Base-by-base conservation (phyloP, 2,113 vertebrate genomes). In the Leptosomus discolor region DNA sequence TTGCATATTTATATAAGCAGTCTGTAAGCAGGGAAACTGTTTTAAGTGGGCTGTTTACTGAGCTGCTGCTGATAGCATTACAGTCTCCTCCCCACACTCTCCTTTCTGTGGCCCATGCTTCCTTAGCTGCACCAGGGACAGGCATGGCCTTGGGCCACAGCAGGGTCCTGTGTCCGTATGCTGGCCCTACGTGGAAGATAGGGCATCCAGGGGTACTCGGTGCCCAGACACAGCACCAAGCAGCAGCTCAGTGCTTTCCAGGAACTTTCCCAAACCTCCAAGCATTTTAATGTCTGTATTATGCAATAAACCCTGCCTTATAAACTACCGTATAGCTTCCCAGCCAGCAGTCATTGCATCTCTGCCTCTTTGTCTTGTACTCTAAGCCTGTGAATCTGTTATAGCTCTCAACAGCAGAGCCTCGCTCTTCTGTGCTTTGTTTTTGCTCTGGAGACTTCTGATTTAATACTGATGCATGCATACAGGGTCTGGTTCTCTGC, bases 131-230 rank as follows among this genome's bases (percentile, higher is more conserved):
- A 3, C 21, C 57, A 53, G 68, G 26, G 22, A 5, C 34, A 27
- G 43, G 39, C 71, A 7, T 1, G 18, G 67, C 53, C 46, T n/a
- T 0, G 3, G 6, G 51, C 36, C 77, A 15, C 64, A 37, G 63
- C 0, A 0, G 15, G 29, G 20, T n/a, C 36, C 41, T 6, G 2
- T 18, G n/a, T 19, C 24, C 56, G 3, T 34, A 39, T 26, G 65
- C 56, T 73, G 39, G 19, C 36, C 53, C 50, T 2, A 4, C 0
- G 2, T 10, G 43, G 46, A 48, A 74, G 27, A 10, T 26, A 37
- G 34, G 53, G 13, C 48, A 64, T 10, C 26, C 32, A 18, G n/a
- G 51, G n/a, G 5, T 53, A 15, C 82, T 64, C 5, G 0, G 3
- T 19, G 20, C 9, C 82, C 86, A 37, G 15, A n/a, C 16, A 9